phyloP scores from a whole-genome alignment of 1,140 invertebrate species.

The Trichonephila clavata region DNA sequence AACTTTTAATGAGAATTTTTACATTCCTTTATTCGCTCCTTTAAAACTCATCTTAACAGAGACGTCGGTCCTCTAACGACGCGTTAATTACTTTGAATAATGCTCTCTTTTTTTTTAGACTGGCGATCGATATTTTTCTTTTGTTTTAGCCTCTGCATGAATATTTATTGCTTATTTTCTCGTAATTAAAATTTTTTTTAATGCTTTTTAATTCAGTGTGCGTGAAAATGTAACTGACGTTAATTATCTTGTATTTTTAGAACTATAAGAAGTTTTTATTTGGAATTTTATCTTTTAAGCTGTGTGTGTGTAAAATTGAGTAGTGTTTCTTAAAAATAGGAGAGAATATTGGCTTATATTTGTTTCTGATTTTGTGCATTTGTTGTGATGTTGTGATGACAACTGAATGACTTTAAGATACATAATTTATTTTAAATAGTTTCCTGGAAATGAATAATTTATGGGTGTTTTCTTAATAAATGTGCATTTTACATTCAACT shows the following conservation, averaged over 20 bases:
- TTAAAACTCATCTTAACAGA: not conserved
- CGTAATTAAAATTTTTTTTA: not conserved
- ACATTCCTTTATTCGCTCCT: not conserved
- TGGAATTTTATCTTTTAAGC: not conserved
- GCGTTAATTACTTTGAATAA: not conserved
- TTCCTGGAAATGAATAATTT: too few species aligned
- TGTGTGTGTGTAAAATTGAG: too few species aligned
- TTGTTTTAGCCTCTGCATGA: not conserved
- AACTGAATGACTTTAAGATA: too few species aligned
- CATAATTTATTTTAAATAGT: too few species aligned
- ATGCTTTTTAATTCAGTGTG: not conserved
- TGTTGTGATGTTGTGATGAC: too few species aligned
- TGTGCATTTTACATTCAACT: too few species aligned
- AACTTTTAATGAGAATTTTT: not conserved
- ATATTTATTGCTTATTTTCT: slow-evolving; percentile 11
- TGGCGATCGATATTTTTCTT: not conserved
- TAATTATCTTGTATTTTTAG: not conserved
- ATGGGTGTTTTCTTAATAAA: too few species aligned
- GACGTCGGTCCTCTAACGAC: not conserved
- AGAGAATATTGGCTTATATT: too few species aligned
- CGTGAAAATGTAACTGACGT: not conserved
- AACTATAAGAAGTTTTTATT: not conserved
- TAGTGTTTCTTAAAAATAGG: too few species aligned
- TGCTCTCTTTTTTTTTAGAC: not conserved
- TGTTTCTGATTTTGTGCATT: too few species aligned